Evolutionary conservation across 2,888 invertebrate genomes (phyloP).

Genomic region (Amphipyra tragopoginis): DNA sequence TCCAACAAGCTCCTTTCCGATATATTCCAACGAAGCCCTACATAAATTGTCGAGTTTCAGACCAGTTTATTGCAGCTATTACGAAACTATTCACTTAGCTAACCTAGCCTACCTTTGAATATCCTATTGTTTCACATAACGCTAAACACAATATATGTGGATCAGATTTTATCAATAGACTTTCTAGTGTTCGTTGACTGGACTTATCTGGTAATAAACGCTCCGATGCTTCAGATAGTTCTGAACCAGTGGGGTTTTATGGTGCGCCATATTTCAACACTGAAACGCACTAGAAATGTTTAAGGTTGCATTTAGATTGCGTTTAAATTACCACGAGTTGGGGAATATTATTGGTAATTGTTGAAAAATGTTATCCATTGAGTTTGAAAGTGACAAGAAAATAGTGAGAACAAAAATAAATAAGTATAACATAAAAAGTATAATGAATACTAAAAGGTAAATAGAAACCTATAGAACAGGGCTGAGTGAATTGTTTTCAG

Average conservation of each 20-base stretch:
- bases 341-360: too few species aligned
- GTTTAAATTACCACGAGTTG: conserved; percentile 23
- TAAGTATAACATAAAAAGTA: too few species aligned
- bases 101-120: conserved; percentile 39
- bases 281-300: conserved; percentile 36
- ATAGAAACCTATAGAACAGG: too few species aligned
- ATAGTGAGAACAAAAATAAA: too few species aligned
- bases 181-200: conserved; percentile 66
- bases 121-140: conserved; percentile 55
- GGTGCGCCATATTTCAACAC: conserved; percentile 60
- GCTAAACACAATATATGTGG: conserved; percentile 60
- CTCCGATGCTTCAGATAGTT: conserved; percentile 73
- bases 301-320: conserved; percentile 14
- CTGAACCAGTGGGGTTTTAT: conserved; percentile 64
- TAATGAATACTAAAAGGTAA: too few species aligned
- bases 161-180: conserved; percentile 70
- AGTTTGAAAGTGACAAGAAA: too few species aligned
- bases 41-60: conserved; percentile 10
- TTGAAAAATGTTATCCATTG: too few species aligned
- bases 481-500: too few species aligned
- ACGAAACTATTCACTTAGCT: conserved; percentile 40
- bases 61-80: conserved; percentile 28
- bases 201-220: conserved; percentile 64
- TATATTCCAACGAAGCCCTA: conserved; percentile 3
- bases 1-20: background rate